Evolutionary conservation across 2,113 vertebrate species (phyloP), one percentile per base, ranked within the genome.

Genomic region (Pitta sordida): DNA sequence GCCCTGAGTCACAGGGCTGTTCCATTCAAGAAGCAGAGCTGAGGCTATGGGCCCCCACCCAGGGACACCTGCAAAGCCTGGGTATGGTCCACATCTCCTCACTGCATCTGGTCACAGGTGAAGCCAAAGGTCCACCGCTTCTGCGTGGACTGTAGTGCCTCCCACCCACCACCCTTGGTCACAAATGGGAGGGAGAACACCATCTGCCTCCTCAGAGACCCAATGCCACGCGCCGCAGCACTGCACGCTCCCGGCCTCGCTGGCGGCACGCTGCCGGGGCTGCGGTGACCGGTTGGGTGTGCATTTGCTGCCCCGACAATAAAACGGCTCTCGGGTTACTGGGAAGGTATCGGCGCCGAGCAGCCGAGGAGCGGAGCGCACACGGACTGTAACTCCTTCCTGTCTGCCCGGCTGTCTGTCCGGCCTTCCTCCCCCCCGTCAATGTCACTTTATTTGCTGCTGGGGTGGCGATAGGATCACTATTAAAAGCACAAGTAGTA

Each of bases 401-500:
- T 95, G 94, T 95, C 94, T 94, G 94, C 95, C 91, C 13, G 15
- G 63, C 91, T 87, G 94, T 93, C 96, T 94, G 83, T 96, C 93
- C 77, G 34, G 90, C 91, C 46, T 91, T 85, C 77, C 75, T 83
- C 74, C 85, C 85, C 85, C 86, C 64, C n/a, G 44, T 91, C 94
- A 91, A 48, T 84, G 91, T 91, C 87, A 94, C 74, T 83, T 88
- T 91, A 90, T 88, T 64, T 90, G 96, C 93, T 93, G 95, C 91
- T 91, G 70, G 90, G 91, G 74, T 86, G 95, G 90, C 86, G 91
- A 94, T 91, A 91, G 73, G 51, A 79, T 95, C 88, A 68, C 96
- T 93, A 96, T 94, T 92, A 97, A 97, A 97, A 96, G 93, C 96
- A 90, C 96, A 96, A 97, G 96, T 81, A 97, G 95, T 84, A 95